A percentile compares a stretch with the other conserved stretches of the same genome.
These are phyloP conservation scores for Aurelia sp. DNA, from an alignment of 30 jellyfish, hydroid and myxozoan species.

Conservation along the genomic window DNA sequence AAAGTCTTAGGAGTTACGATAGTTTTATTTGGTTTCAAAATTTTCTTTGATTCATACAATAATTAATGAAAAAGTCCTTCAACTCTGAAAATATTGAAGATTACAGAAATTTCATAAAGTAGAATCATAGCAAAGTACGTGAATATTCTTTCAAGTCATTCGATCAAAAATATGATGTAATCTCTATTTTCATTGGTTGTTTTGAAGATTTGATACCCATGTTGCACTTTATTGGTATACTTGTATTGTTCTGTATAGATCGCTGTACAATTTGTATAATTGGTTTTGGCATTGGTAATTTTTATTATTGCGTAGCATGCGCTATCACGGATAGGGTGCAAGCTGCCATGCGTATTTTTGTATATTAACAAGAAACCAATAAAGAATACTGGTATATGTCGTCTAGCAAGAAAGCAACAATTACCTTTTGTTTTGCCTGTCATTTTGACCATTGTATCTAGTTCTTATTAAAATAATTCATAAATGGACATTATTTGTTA, in stretches of 20 bases:
- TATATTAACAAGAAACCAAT: slow-evolving; percentile 46
- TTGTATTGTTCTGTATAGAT: slow-evolving; percentile 70
- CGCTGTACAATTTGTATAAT: slow-evolving; percentile 87
- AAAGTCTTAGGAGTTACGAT: too few relatives aligned
- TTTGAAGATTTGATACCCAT: not conserved
- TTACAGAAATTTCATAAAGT: too few relatives aligned
- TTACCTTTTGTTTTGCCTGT: not conserved
- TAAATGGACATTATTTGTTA: not conserved
- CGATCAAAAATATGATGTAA: too few relatives aligned
- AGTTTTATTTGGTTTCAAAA: too few relatives aligned
- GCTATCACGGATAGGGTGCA: slow-evolving; percentile 60
- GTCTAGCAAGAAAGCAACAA: too few relatives aligned
- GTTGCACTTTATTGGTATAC: not conserved
- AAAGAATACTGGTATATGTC: not conserved
- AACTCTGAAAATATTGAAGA: too few relatives aligned
- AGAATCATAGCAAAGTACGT: too few relatives aligned
- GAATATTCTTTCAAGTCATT: too few relatives aligned
- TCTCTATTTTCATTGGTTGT: too few relatives aligned
- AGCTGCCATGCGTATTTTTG: slow-evolving; percentile 50
- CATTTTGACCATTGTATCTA: slow-evolving; percentile 18
- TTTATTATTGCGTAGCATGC: slow-evolving; percentile 62
- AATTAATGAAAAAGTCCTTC: too few relatives aligned
- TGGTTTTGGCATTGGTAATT: slow-evolving; percentile 59
- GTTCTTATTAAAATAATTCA: not conserved
- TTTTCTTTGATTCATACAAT: too few relatives aligned